Evolutionary conservation across 2,888 invertebrate species (phyloP).

Genomic region (Sphinx pinastri): DNA sequence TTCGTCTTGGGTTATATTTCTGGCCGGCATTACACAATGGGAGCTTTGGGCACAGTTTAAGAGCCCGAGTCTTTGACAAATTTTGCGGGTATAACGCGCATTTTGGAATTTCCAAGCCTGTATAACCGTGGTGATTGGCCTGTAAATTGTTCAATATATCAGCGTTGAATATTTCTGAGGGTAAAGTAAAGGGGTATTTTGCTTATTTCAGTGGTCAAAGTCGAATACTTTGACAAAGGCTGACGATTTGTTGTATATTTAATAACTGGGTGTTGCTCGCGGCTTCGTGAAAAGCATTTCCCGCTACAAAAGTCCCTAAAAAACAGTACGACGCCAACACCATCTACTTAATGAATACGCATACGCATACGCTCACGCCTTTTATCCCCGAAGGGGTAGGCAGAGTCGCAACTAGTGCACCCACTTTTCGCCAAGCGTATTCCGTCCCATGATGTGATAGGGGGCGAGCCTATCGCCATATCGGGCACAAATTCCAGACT

Average conservation of each 20-base stretch:
- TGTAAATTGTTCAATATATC: slow-evolving; percentile 20
- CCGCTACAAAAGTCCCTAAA: too few relatives aligned
- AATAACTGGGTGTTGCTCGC: background rate
- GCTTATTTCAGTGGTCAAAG: background rate
- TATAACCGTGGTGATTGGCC: slow-evolving; percentile 11
- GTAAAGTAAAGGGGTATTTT: background rate
- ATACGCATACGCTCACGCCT: too few relatives aligned
- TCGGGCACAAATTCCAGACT: too few relatives aligned
- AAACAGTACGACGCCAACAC: too few relatives aligned
- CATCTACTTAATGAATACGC: too few relatives aligned
- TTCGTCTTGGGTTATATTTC: background rate
- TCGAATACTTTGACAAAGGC: background rate
- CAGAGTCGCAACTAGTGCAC: too few relatives aligned
- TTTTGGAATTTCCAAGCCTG: slow-evolving; percentile 22
- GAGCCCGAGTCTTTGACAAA: slow-evolving; percentile 26
- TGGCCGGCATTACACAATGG: slow-evolving; percentile 9
- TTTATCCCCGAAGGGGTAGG: too few relatives aligned
- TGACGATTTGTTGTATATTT: background rate
- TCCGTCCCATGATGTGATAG: too few relatives aligned
- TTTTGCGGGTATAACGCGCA: slow-evolving; percentile 25
- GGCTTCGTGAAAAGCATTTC: too few relatives aligned
- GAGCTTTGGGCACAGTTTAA: slow-evolving; percentile 26
- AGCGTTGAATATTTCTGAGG: slow-evolving; percentile 17
- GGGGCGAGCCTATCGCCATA: too few relatives aligned
- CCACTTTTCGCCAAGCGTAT: too few relatives aligned